A percentile compares a stretch with the other conserved stretches of the same genome.
Evolutionary conservation across 2,888 invertebrate genomes (phyloP).

Genomic region (Schizotus pectinicornis): DNA sequence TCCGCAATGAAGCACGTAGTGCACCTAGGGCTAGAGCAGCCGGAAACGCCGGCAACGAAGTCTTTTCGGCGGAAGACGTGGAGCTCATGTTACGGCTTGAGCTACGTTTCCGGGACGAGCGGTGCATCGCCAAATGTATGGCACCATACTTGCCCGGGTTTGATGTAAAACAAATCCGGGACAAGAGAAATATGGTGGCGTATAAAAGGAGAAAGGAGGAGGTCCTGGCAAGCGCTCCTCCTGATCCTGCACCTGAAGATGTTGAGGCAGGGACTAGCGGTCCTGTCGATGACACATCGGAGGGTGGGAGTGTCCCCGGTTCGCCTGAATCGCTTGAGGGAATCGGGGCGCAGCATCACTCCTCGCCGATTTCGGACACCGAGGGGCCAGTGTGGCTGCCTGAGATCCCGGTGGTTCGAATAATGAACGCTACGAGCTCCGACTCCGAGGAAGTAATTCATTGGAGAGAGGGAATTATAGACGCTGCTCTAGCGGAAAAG

Average conservation of each 20-base stretch:
- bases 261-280: too few species aligned
- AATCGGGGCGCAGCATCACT: too few species aligned
- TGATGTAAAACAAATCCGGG: constrained; percentile 23
- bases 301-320: too few species aligned
- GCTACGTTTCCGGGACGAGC: background rate
- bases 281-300: too few species aligned
- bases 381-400: too few species aligned
- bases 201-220: constrained; percentile 15
- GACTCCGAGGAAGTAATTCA: constrained; percentile 3
- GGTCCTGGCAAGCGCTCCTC: background rate
- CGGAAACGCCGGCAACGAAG: background rate
- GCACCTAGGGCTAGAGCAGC: constrained; percentile 8
- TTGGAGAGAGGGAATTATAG: constrained; percentile 9
- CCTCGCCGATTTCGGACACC: too few species aligned
- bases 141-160: constrained; percentile 1
- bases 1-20: constrained; percentile 18
- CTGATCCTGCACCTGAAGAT: too few species aligned
- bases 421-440: background rate
- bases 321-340: too few species aligned
- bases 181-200: constrained; percentile 9
- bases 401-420: background rate
- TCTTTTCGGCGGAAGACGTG: constrained; percentile 2
- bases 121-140: constrained; percentile 12
- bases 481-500: constrained; percentile 3
- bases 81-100: too few species aligned